Conservation (phyloP, 1,140 invertebrate species). For the Varroa destructor region DNA sequence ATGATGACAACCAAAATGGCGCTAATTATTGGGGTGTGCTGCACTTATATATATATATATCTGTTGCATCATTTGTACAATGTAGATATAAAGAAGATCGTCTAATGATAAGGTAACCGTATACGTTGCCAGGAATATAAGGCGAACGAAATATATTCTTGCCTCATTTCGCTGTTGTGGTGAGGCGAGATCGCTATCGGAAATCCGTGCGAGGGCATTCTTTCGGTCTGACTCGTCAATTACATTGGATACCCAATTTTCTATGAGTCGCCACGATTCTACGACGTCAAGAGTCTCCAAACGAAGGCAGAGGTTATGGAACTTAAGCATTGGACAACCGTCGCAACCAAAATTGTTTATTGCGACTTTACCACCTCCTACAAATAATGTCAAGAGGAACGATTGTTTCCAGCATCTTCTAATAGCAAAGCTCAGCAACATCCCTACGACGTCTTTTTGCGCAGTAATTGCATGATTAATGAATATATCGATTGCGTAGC, state of each 20-base stretch:
- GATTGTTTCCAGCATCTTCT: neutral
- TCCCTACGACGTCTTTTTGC: no score
- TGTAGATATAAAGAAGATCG: no score
- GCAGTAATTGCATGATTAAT: no score
- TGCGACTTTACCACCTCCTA: neutral
- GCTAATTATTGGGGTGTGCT: no score
- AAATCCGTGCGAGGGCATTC: neutral
- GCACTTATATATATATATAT: no score
- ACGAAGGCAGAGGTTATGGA: conserved; percentile 20
- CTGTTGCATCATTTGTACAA: no score
- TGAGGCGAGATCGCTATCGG: neutral
- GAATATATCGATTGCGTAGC: no score
- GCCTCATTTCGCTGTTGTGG: conserved; percentile 21
- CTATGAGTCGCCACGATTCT: conserved; percentile 21
- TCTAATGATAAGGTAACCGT: no score
- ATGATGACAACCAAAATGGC: no score
- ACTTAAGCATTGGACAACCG: conserved; percentile 12
- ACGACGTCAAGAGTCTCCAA: conserved; percentile 13
- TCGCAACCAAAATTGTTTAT: conserved; percentile 18
- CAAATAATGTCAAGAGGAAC: neutral
- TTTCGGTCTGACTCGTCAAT: conserved; percentile 24
- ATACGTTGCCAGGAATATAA: no score
- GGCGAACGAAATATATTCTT: no score
- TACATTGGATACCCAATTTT: conserved; percentile 16
- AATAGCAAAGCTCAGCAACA: no score